Evolutionary conservation across 1,140 invertebrate genomes (phyloP).

Genomic region (Tribolium castaneum): DNA sequence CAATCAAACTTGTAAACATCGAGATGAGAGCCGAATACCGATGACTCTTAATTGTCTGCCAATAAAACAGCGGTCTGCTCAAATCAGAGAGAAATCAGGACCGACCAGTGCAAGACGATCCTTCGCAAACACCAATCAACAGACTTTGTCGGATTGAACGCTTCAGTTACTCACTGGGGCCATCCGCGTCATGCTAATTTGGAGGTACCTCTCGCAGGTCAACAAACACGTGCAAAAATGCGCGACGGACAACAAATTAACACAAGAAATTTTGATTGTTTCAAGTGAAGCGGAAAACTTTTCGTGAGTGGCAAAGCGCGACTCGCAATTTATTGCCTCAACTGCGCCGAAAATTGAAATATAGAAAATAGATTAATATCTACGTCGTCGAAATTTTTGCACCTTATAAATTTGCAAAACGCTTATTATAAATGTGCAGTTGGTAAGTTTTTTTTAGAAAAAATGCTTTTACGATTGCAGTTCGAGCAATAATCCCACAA

Average conservation of each 20-base stretch:
- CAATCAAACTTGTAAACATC: slow-evolving; percentile 53
- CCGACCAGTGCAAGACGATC: slow-evolving; percentile 53
- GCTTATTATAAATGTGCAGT: too few relatives aligned
- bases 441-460: too few relatives aligned
- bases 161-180: slow-evolving; percentile 10
- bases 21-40: slow-evolving; percentile 50
- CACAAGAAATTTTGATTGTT: slow-evolving; percentile 49
- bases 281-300: too few relatives aligned
- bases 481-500: too few relatives aligned
- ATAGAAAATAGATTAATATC: too few relatives aligned
- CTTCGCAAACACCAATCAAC: slow-evolving; percentile 54
- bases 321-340: too few relatives aligned
- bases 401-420: too few relatives aligned
- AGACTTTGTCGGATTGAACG: slow-evolving; percentile 41
- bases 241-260: slow-evolving; percentile 35
- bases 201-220: not conserved
- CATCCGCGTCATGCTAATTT: slow-evolving; percentile 48
- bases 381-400: too few relatives aligned
- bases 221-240: slow-evolving; percentile 41
- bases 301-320: too few relatives aligned
- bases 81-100: slow-evolving; percentile 51
- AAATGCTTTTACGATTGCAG: too few relatives aligned
- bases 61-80: slow-evolving; percentile 52
- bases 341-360: too few relatives aligned
- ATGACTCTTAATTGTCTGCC: slow-evolving; percentile 55